Percentiles rank a stretch among this genome's conserved stretches.
Conservation (phyloP, 2,888 invertebrate genomes). For the Atherix ibis region DNA sequence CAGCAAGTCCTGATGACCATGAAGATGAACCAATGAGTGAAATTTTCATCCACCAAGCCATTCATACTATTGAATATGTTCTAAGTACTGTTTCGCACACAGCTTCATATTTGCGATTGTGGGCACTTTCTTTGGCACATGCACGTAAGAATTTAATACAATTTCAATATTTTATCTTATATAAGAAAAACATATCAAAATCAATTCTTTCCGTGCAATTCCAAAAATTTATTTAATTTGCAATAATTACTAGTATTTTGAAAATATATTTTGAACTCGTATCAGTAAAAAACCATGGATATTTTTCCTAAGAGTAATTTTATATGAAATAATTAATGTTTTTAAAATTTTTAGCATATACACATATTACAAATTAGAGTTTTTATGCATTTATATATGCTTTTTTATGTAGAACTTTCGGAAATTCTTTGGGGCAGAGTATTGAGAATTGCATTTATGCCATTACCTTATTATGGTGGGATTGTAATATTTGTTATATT, state of each 20-base stretch:
- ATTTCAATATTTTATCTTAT: neutral
- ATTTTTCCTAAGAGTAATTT: too few relatives aligned
- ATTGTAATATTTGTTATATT: constrained; percentile 73
- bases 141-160: constrained; percentile 49
- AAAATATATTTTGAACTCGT: too few relatives aligned
- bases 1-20: constrained; percentile 22
- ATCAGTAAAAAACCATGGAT: too few relatives aligned
- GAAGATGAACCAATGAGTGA: constrained; percentile 62
- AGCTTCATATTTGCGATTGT: constrained; percentile 88
- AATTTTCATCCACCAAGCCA: constrained; percentile 82
- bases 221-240: too few relatives aligned
- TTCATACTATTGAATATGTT: constrained; percentile 94
- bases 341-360: neutral
- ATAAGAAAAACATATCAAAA: neutral
- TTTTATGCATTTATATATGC: constrained; percentile 11
- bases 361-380: neutral
- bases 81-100: constrained; percentile 93
- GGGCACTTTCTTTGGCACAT: constrained; percentile 93
- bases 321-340: neutral
- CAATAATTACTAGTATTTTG: too few relatives aligned
- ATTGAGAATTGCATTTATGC: constrained; percentile 51
- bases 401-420: constrained; percentile 60
- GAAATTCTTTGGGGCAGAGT: constrained; percentile 87
- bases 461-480: constrained; percentile 53
- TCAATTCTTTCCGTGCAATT: constrained; percentile 2